Conservation (phyloP, 2,888 invertebrate genomes). For the Plemyria rubiginata region DNA sequence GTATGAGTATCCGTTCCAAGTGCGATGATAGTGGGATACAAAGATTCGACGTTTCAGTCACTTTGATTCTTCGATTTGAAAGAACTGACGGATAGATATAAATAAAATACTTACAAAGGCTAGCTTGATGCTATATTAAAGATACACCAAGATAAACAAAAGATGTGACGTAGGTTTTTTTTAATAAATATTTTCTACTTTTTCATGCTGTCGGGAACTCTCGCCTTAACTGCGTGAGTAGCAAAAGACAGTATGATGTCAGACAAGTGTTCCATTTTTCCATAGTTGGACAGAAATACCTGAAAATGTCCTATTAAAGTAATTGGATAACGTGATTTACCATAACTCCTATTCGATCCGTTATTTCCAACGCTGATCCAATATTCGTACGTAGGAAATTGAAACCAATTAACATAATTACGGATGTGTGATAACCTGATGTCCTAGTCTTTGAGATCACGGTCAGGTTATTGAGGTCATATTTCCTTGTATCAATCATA, state of each 20-base stretch:
- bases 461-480: slow-evolving; percentile 43
- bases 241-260: too few relatives aligned
- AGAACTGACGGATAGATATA: too few relatives aligned
- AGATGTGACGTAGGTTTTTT: too few relatives aligned
- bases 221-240: too few relatives aligned
- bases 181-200: too few relatives aligned
- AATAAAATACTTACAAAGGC: too few relatives aligned
- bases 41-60: not conserved
- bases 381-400: slow-evolving; percentile 38
- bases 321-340: slow-evolving; percentile 11
- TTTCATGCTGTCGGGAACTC: too few relatives aligned
- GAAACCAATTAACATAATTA: slow-evolving; percentile 43
- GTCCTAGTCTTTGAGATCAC: slow-evolving; percentile 45
- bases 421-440: slow-evolving; percentile 48
- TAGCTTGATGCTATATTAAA: too few relatives aligned
- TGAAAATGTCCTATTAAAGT: not conserved
- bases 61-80: not conserved
- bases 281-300: not conserved
- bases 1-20: slow-evolving; percentile 49
- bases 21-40: slow-evolving; percentile 19
- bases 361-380: slow-evolving; percentile 28
- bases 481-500: slow-evolving; percentile 39
- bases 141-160: too few relatives aligned
- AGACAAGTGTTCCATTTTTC: not conserved
- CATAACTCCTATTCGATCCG: slow-evolving; percentile 21